Evolutionary conservation across 1,140 invertebrate species (phyloP), one percentile per base, ranked within the genome.

Genomic region (Dendroctonus valens): DNA sequence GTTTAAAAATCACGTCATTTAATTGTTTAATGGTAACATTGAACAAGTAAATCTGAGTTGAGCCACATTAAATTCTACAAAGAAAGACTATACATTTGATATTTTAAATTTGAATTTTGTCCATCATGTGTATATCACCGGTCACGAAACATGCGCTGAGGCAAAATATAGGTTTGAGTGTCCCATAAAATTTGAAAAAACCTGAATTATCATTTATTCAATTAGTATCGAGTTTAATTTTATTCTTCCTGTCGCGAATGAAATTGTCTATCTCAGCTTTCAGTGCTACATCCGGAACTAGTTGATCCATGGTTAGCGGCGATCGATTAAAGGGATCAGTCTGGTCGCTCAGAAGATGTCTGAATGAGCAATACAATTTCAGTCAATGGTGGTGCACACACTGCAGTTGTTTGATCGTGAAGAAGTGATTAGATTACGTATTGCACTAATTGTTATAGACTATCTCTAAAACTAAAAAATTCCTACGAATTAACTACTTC

Each of bases 281-380:
- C 11, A 98, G 82, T 69, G 93, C 90, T 9, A 79, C 82, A 76
- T 94, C 87, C 0, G 94, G 86, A 74, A 87, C 87, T 0, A 98
- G 86, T 85, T 93, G 91, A 72, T 97, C 94, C 92, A 98, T 93
- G 2, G 92, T 94, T 5, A 98, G 82, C 1, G 94, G 93, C 48
- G 90, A 89, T 51, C 96, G 84, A 81, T 97, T 98, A 75, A 98
- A 98, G 0, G 96, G 96, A 83, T 98, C 96, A 0, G 90, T 91
- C 78, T 98, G 95, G 80, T 98, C 96, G 77, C 93, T 97, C 12
- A 94, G 77, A 64, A 94, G 83, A 79, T 94, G 92, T 57, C 91
- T 90, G 75, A 57, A 84, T 79, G 57, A 54, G 26, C 1, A 55
- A 64, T 61, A 58, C 41, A 44, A 5, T 5, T 42, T 42, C 26